Base-by-base conservation (phyloP, 2,113 vertebrate genomes). In the Bufo bufo region DNA sequence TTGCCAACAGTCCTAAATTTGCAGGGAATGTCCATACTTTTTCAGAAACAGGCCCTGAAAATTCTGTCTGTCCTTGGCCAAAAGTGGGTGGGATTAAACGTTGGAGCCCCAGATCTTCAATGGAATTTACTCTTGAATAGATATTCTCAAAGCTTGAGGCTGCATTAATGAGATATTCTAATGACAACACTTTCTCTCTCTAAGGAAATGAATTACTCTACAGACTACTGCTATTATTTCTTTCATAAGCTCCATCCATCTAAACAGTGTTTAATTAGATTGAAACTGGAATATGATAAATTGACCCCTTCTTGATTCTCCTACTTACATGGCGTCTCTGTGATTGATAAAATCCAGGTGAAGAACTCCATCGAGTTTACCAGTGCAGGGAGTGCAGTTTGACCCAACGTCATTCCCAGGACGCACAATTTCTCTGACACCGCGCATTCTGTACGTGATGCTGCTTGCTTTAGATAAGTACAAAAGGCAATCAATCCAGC, bases 391-490 rank as follows among this genome's bases (percentile, higher is more conserved):
- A 58, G 17, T n/a, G 69, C 58, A 85, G 16, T 77, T 10, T 85
- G 20, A 77, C 84, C 72, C 72, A 61, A 59, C 19, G 45, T 47
- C 19, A 82, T 61, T 33, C 54, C 11, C 33, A 33, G 33, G 49
- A 82, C 61, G 43, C 20, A n/a, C 45, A 12, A 83, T 66, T 66
- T 50, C 81, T 23, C 61, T 66, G 61, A 83, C 80, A 65, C 59
- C 50, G 10, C 47, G 33, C 61, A 69, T 83, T 83, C 61, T 69
- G 81, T 20, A 50, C 20, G 47, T 20, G 12, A 12, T 2, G 45
- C 56, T 77, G 74, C 54, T n/a, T 17, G 13, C 56, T 78, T 4
- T 74, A 65, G 72, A 86, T 86, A 86, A 86, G 85, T 52, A 19
- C 45, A 50, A 61, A 33, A 58, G 19, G 72, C 54, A 77, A 86